phyloP scores from a whole-genome alignment of 2,113 vertebrate genomes.

The Panthera uncia region DNA sequence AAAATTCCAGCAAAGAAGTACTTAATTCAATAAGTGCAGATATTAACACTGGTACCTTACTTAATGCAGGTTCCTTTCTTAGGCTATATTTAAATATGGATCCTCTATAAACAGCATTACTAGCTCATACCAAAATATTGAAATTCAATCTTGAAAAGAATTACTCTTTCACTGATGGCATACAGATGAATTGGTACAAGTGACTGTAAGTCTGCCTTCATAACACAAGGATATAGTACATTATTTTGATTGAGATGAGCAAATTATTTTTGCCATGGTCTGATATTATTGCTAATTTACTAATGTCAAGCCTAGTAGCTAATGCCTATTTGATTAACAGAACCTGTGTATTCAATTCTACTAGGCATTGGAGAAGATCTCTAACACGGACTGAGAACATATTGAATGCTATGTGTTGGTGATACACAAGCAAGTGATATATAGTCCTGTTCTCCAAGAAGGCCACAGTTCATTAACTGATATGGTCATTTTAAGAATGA shows the following conservation, averaged over 20 bases:
- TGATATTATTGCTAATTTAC: neutral
- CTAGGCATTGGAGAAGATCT: neutral
- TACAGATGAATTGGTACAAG: neutral
- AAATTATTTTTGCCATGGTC: neutral
- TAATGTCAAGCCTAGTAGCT: neutral
- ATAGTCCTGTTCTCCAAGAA: neutral
- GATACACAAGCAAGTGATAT: neutral
- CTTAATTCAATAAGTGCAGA: neutral
- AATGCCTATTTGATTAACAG: neutral
- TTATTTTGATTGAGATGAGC: neutral
- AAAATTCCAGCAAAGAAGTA: neutral
- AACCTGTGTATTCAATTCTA: neutral
- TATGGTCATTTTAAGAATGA: neutral
- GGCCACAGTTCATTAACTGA: neutral
- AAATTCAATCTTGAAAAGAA: neutral
- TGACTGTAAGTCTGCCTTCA: neutral
- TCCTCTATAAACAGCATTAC: neutral
- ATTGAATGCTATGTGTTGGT: neutral
- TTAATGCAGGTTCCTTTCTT: neutral
- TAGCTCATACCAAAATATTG: neutral
- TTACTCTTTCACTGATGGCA: neutral
- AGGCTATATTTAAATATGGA: neutral
- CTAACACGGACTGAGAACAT: neutral
- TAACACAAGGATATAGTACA: neutral
- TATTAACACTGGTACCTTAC: neutral